Percentiles rank a stretch among this genome's conserved stretches.
Evolutionary conservation across 2,113 vertebrate genomes (phyloP).

Genomic region (Pogonocichla stellata): DNA sequence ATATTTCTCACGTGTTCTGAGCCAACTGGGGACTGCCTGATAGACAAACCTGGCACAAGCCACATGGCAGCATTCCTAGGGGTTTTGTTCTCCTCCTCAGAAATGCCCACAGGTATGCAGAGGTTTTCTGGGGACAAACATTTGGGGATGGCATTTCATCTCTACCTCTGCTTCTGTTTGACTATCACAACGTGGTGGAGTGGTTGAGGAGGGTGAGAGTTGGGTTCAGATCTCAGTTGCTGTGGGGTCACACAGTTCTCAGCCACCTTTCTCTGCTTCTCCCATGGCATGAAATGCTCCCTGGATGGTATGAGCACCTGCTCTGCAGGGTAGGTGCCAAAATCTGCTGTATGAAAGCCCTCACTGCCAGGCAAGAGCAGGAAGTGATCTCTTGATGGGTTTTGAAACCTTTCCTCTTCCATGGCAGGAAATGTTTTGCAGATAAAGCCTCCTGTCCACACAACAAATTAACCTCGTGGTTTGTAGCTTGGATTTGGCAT

Average conservation of each 20-base stretch:
- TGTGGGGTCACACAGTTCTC: not conserved
- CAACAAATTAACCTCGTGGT: not conserved
- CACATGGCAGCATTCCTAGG: not conserved
- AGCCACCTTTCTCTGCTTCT: not conserved
- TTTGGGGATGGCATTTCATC: not conserved
- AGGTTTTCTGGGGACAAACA: not conserved
- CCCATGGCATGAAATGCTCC: not conserved
- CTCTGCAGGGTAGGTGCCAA: not conserved
- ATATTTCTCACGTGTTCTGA: not conserved
- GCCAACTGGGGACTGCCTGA: fast-evolving
- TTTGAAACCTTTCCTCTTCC: not conserved
- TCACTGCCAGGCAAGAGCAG: not conserved
- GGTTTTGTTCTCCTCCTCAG: not conserved
- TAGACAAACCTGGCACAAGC: not conserved
- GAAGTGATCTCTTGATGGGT: not conserved
- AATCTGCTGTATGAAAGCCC: not conserved
- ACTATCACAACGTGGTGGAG: fast-evolving
- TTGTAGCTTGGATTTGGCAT: not conserved
- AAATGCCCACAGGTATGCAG: not conserved
- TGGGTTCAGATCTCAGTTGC: not conserved
- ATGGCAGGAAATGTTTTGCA: not conserved
- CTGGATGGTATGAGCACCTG: not conserved
- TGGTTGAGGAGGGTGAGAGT: not conserved
- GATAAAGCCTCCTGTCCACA: not conserved
- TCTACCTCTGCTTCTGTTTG: not conserved